phyloP scores from a whole-genome alignment of 2,888 invertebrate genomes.

The Microctonus brassicae region DNA sequence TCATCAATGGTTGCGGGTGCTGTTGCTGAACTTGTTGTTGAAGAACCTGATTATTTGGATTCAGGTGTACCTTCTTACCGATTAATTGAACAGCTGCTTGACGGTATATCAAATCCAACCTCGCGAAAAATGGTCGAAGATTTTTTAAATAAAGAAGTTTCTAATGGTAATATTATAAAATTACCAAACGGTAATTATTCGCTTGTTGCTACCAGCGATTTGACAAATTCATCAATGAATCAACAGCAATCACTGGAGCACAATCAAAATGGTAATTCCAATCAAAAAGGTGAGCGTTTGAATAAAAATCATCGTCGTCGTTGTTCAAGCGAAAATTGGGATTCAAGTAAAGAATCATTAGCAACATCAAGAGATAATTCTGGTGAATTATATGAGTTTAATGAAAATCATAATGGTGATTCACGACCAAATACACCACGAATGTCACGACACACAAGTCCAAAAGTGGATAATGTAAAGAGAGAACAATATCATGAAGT shows the following conservation, averaged over 20 bases:
- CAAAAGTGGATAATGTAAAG: conserved; percentile 39
- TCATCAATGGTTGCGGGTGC: conserved; percentile 76
- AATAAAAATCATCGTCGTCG: conserved; percentile 21
- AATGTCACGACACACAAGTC: conserved; percentile 60
- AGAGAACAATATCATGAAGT: conserved; percentile 59
- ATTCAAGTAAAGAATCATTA: conserved; percentile 30
- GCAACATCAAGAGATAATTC: conserved; percentile 34
- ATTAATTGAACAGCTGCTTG: conserved; percentile 75
- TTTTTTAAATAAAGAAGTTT: conserved; percentile 78
- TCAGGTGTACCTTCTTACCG: conserved; percentile 80
- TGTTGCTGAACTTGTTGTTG: conserved; percentile 79
- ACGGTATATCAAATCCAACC: conserved; percentile 74
- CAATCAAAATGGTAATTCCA: conserved; percentile 15
- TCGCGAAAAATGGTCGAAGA: conserved; percentile 76
- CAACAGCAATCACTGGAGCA: neutral
- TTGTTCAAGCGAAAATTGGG: conserved; percentile 41
- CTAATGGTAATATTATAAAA: conserved; percentile 77
- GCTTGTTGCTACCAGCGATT: conserved; percentile 73
- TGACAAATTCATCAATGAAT: conserved; percentile 47
- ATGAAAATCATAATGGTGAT: conserved; percentile 58
- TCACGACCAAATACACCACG: conserved; percentile 60
- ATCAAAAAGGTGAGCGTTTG: neutral
- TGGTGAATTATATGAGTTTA: conserved; percentile 54
- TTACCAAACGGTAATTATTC: conserved; percentile 79
- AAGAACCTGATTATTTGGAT: conserved; percentile 80